phyloP scores from a whole-genome alignment of 2,888 invertebrate genomes.

The Aradus depressus region DNA sequence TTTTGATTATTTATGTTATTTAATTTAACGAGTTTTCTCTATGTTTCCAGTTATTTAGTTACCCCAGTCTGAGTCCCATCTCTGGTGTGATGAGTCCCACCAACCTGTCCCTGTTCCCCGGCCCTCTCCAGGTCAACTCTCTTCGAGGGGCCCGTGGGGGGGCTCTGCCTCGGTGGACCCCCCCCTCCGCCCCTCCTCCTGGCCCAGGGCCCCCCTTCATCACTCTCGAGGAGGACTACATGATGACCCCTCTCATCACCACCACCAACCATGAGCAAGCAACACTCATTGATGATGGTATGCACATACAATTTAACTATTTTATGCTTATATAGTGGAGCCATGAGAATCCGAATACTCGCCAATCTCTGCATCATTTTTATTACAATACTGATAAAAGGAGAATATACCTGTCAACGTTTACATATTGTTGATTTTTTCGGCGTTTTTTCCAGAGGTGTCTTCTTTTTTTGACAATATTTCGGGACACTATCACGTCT shows the following conservation, averaged over 20 bases:
- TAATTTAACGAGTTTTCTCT: background rate
- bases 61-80: constrained; percentile 74
- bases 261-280: constrained; percentile 44
- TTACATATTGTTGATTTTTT: background rate
- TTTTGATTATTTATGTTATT: background rate
- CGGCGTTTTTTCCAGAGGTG: too few relatives aligned
- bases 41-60: constrained; percentile 72
- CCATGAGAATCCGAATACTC: background rate
- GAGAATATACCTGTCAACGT: background rate
- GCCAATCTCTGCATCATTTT: background rate
- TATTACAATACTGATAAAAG: background rate
- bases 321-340: too few relatives aligned
- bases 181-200: constrained; percentile 50
- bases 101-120: constrained; percentile 68
- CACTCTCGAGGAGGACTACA: constrained; percentile 86
- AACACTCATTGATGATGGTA: constrained; percentile 70
- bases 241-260: constrained; percentile 63
- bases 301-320: constrained; percentile 27
- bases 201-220: constrained; percentile 64
- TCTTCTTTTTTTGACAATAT: too few relatives aligned
- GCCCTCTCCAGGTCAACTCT: constrained; percentile 51
- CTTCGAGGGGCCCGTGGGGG: constrained; percentile 58
- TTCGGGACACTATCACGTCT: too few relatives aligned
- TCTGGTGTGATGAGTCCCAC: constrained; percentile 82
- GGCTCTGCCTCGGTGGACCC: constrained; percentile 34